Evolutionary conservation across 2,797 vertebrate genomes (phyloP).

Genomic region (Acrossocheilus fasciatus): DNA sequence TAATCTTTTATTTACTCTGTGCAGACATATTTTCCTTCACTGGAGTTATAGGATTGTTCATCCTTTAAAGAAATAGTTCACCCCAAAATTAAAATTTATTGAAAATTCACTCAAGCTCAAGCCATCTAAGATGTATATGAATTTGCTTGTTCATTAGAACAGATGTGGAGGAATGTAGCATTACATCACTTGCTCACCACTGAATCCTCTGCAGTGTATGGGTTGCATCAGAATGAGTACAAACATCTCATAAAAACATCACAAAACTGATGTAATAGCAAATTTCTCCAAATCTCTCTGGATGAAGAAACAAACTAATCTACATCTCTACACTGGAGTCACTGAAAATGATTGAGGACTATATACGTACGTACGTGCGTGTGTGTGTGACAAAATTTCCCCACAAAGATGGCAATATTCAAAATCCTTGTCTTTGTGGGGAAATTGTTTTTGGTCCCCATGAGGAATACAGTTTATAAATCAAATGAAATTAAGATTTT

Average conservation of each 20-base stretch:
- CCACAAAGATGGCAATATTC: too few species aligned
- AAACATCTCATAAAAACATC: too few species aligned
- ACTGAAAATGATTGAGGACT: too few species aligned
- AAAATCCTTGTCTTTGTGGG: too few species aligned
- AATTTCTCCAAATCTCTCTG: too few species aligned
- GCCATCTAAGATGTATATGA: background rate
- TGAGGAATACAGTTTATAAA: background rate
- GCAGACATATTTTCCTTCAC: too few species aligned
- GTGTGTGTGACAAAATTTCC: too few species aligned
- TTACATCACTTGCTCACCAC: background rate
- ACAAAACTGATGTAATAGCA: too few species aligned
- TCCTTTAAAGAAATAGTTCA: background rate
- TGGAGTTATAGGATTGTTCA: too few species aligned
- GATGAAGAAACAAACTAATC: background rate
- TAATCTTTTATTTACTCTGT: background rate
- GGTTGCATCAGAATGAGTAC: background rate
- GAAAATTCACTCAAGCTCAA: background rate
- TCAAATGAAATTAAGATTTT: background rate
- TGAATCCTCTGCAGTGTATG: background rate
- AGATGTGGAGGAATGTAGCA: too few species aligned
- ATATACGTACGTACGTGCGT: accelerated
- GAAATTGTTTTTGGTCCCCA: background rate
- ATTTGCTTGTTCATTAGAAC: too few species aligned
- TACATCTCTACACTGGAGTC: too few species aligned
- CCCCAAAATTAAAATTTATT: background rate